phyloP scores from a whole-genome alignment of 2,113 vertebrate genomes.

The Balaeniceps rex region DNA sequence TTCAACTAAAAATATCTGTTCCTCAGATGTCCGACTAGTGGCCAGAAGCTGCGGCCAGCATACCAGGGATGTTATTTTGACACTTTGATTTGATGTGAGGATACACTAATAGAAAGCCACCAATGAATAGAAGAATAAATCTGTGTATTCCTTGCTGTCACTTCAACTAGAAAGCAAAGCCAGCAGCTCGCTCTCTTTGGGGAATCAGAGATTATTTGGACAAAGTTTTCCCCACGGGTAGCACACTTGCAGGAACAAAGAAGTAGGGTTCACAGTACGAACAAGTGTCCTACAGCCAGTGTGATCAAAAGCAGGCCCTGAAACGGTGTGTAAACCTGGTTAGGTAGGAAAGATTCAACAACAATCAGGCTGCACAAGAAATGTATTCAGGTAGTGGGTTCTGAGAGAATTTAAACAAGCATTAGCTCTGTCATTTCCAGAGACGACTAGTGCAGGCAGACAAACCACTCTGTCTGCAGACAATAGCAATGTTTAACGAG shows the following conservation, averaged over 20 bases:
- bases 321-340: neutral
- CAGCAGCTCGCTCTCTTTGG: neutral
- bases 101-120: neutral
- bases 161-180: constrained; percentile 26
- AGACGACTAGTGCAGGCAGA: neutral
- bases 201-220: constrained; percentile 24
- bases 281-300: neutral
- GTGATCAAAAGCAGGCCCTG: neutral
- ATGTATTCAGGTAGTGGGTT: neutral
- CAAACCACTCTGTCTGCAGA: neutral
- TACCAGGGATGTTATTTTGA: neutral
- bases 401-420: neutral
- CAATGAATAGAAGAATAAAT: constrained; percentile 22
- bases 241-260: constrained; percentile 21
- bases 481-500: neutral
- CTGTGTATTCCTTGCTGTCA: neutral
- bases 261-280: neutral
- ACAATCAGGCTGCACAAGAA: neutral
- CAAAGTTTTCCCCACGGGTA: constrained; percentile 14
- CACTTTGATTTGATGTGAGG: neutral
- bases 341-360: neutral
- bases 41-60: neutral
- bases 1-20: neutral
- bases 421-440: neutral
- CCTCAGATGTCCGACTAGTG: neutral